Conservation (phyloP, 2,113 vertebrate genomes). For the Tichodroma muraria region DNA sequence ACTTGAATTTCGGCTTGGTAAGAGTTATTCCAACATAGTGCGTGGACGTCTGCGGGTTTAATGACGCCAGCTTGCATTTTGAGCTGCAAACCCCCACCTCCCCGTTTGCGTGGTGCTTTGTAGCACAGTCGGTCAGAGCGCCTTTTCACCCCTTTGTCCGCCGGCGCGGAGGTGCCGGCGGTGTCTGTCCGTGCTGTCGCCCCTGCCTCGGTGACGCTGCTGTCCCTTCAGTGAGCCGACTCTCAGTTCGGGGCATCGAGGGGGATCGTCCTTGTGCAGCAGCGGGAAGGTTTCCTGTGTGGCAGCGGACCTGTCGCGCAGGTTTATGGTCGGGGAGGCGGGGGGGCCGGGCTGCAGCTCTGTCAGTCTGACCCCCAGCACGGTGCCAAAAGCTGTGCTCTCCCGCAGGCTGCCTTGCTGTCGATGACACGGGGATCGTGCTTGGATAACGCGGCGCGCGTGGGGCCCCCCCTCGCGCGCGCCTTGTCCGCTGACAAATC, state of each 20-base stretch:
- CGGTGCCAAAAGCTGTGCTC: background rate
- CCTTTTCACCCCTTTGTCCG: background rate
- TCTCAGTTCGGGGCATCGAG: background rate
- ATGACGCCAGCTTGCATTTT: background rate
- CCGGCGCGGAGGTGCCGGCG: background rate
- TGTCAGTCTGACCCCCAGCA: background rate
- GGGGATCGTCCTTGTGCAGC: background rate
- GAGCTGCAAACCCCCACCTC: background rate
- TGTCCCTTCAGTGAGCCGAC: background rate
- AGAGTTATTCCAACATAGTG: background rate
- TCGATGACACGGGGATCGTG: background rate
- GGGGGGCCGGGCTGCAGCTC: background rate
- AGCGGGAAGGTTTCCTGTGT: background rate
- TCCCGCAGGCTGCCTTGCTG: background rate
- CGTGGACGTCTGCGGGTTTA: background rate
- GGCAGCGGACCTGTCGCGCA: background rate
- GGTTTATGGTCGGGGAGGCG: background rate
- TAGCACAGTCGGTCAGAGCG: rapidly evolving
- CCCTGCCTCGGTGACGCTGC: rapidly evolving
- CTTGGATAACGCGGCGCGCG: background rate
- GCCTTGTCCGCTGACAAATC: background rate
- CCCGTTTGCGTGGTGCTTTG: rapidly evolving
- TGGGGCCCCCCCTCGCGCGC: background rate
- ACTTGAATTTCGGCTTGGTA: background rate
- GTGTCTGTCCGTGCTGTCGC: rapidly evolving